Percentiles rank a stretch among this genome's conserved stretches.
These are phyloP conservation scores for Scortum barcoo DNA, from an alignment of 2,113 vertebrate species.

Conservation along the genomic window DNA sequence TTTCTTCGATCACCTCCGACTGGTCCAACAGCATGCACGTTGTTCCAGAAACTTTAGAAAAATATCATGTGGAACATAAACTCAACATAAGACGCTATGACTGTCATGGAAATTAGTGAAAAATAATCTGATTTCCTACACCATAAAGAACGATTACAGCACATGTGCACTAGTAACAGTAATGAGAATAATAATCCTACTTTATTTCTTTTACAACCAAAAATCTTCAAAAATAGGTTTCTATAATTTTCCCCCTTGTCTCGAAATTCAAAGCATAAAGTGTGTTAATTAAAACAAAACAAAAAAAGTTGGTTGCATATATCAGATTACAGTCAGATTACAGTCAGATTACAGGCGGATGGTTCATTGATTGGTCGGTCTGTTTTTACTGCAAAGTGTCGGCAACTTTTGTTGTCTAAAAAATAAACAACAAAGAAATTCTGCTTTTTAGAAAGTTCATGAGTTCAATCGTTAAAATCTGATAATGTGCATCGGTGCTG, in stretches of 20 bases:
- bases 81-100: constrained; percentile 85
- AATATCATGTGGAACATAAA: constrained; percentile 81
- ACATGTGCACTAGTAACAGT: constrained; percentile 92
- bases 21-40: constrained; percentile 71
- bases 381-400: neutral
- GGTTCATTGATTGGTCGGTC: too few species aligned
- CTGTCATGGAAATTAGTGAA: constrained; percentile 85
- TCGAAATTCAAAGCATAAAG: constrained; percentile 62
- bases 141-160: constrained; percentile 90
- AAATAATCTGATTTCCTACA: constrained; percentile 88
- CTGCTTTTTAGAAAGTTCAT: neutral
- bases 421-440: constrained; percentile 3
- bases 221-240: constrained; percentile 81
- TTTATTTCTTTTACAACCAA: constrained; percentile 69
- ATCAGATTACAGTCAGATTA: constrained; percentile 67
- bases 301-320: constrained; percentile 71
- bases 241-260: constrained; percentile 18
- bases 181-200: constrained; percentile 61
- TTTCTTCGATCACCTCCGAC: neutral
- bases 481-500: neutral
- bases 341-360: too few species aligned
- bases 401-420: neutral
- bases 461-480: neutral
- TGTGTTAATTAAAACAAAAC: constrained; percentile 65
- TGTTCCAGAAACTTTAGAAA: constrained; percentile 38